A percentile compares a stretch with the other conserved stretches of the same genome.
phyloP scores from a whole-genome alignment of 2,888 invertebrate genomes.

The Lasioglossum morio region DNA sequence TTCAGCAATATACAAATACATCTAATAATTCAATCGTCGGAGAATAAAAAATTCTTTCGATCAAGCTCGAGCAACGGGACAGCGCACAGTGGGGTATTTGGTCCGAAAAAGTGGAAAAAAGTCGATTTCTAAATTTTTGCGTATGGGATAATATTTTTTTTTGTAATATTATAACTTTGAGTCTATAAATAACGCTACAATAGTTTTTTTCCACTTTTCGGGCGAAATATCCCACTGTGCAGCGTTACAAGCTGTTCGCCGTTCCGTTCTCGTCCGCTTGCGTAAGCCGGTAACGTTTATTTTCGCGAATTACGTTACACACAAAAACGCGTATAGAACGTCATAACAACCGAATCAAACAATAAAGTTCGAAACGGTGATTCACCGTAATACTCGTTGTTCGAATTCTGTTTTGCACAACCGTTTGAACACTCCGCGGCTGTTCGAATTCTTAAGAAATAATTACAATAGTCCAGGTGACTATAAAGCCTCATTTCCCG shows the following conservation, averaged over 20 bases:
- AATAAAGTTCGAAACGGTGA: background rate
- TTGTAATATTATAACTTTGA: no score
- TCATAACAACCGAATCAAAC: background rate
- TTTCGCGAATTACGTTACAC: conserved; percentile 16
- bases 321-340: background rate
- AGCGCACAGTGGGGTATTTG: no score
- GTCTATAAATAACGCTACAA: no score
- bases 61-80: background rate
- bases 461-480: background rate
- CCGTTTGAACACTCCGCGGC: background rate
- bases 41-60: background rate
- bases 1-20: background rate
- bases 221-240: no score
- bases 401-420: background rate
- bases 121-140: no score
- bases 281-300: conserved; percentile 22
- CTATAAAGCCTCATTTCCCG: no score
- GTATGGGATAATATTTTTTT: no score
- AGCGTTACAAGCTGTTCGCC: background rate
- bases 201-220: no score
- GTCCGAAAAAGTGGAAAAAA: no score
- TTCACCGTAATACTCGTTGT: background rate
- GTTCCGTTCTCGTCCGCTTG: conserved; percentile 7
- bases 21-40: background rate
- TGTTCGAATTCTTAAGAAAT: background rate